Conservation (phyloP, 2,113 vertebrate species). For the Stomatorhinus ivindoensis region DNA sequence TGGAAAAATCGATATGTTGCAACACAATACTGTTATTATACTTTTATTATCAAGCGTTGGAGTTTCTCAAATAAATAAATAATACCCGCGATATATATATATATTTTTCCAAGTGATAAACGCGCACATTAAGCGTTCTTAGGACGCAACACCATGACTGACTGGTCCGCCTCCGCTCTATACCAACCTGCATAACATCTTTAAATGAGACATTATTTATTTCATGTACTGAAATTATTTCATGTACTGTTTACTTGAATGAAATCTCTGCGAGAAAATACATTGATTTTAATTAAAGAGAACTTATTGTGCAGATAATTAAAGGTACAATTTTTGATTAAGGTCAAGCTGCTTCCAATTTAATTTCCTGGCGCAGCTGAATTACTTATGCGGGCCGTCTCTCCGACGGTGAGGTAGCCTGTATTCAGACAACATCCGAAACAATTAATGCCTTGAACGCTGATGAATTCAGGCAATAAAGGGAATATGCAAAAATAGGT, state of each 20-base stretch:
- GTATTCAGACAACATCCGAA: slow-evolving; percentile 10
- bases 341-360: slow-evolving; percentile 19
- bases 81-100: not conserved
- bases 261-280: not conserved
- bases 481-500: not conserved
- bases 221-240: not conserved
- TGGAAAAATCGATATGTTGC: not conserved
- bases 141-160: not conserved
- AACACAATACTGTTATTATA: not conserved
- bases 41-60: not conserved
- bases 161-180: not conserved
- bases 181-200: not conserved
- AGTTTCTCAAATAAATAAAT: not conserved
- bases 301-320: slow-evolving; percentile 22
- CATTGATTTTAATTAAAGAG: slow-evolving; percentile 12
- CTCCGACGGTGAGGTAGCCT: not conserved
- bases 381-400: slow-evolving; percentile 3
- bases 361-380: slow-evolving; percentile 10
- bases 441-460: slow-evolving; percentile 6
- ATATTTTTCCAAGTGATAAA: not conserved
- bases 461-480: slow-evolving; percentile 6
- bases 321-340: slow-evolving; percentile 19
- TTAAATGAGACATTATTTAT: not conserved
- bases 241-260: not conserved
- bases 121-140: not conserved